Evolutionary conservation across 2,113 vertebrate genomes (phyloP).

Genomic region (Vulpes ferrilata): DNA sequence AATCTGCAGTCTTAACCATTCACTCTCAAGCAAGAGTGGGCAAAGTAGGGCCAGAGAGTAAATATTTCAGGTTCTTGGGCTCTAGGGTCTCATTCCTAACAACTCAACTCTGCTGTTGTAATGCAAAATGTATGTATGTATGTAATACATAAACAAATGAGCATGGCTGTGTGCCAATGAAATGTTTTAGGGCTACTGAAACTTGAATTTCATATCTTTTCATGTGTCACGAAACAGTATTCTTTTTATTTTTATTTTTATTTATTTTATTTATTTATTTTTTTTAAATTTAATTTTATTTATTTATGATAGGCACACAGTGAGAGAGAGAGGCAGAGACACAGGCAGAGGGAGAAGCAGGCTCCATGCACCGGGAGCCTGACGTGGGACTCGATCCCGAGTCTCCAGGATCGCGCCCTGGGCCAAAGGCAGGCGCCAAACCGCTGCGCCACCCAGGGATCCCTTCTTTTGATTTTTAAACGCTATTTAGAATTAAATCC

Average conservation of each 20-base stretch:
- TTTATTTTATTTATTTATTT: neutral
- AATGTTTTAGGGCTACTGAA: neutral
- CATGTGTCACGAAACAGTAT: neutral
- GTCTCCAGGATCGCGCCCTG: too few relatives aligned
- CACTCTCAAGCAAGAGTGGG: neutral
- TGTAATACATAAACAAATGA: neutral
- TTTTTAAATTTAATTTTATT: too few relatives aligned
- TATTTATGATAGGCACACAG: too few relatives aligned
- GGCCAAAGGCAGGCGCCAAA: too few relatives aligned
- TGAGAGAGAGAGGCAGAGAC: too few relatives aligned
- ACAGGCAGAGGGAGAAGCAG: too few relatives aligned
- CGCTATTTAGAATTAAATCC: constrained; percentile 28
- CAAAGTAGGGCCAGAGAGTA: neutral
- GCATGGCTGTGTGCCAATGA: neutral
- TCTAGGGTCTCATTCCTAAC: neutral
- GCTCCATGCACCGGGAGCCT: too few relatives aligned
- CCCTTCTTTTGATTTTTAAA: constrained; percentile 34
- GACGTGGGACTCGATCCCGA: too few relatives aligned
- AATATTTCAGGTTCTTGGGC: neutral
- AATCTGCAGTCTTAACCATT: neutral
- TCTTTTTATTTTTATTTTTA: constrained; percentile 49
- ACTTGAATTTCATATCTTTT: constrained; percentile 29
- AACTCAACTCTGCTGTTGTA: neutral
- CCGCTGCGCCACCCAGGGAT: too few relatives aligned
- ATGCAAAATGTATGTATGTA: neutral